These are phyloP conservation scores for Frankliniella fusca DNA, from an alignment of 2,888 invertebrate species.

Conservation along the genomic window DNA sequence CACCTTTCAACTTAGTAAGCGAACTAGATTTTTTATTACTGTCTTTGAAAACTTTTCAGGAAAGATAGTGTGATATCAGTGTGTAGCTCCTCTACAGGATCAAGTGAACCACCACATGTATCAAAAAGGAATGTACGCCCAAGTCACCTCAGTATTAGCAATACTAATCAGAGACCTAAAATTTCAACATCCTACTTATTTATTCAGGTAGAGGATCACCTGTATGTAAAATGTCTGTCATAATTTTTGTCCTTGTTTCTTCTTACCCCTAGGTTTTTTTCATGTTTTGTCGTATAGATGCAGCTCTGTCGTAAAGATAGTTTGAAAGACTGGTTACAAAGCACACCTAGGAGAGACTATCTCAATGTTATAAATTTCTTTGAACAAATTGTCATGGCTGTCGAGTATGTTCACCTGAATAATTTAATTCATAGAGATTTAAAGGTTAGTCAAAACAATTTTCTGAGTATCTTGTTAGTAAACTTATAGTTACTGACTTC, in stretches of 20 bases:
- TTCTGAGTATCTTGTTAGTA: too few species aligned
- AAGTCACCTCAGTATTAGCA: not conserved
- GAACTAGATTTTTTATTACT: constrained; percentile 27
- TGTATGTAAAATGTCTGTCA: not conserved
- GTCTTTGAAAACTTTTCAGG: not conserved
- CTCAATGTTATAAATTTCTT: constrained; percentile 64
- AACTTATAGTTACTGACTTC: too few species aligned
- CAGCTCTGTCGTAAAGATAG: constrained; percentile 87
- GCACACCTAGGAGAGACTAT: constrained; percentile 46
- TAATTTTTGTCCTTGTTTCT: not conserved
- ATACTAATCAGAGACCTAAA: not conserved
- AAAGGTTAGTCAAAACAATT: constrained; percentile 61
- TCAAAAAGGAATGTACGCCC: not conserved
- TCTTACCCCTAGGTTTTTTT: too few species aligned
- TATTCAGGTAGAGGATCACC: not conserved
- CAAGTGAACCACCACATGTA: not conserved
- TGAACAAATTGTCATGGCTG: constrained; percentile 87
- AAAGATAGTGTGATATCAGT: constrained; percentile 20
- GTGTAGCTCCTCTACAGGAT: not conserved
- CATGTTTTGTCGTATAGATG: constrained; percentile 74
- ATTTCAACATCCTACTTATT: not conserved
- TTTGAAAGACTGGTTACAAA: constrained; percentile 83
- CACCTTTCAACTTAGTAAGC: not conserved
- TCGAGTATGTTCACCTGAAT: constrained; percentile 89
- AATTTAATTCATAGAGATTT: constrained; percentile 94